Percentiles rank a stretch among this genome's conserved stretches.
Evolutionary conservation across 2,888 invertebrate species (phyloP).

Genomic region (Agrotis exclamationis): DNA sequence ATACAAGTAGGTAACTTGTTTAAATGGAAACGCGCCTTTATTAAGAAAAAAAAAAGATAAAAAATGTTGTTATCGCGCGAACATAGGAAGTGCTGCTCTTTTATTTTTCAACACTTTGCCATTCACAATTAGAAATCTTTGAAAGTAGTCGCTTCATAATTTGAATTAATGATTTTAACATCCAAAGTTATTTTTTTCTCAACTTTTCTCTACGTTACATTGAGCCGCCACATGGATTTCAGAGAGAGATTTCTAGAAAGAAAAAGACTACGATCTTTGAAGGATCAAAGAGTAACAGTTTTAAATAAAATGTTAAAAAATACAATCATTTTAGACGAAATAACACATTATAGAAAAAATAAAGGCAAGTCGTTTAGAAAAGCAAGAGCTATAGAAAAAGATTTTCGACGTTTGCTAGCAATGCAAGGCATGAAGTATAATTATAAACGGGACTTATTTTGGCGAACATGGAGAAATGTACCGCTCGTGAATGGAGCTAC

Average conservation of each 20-base stretch:
- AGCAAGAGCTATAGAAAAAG: conserved; percentile 68
- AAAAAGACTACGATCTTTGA: conserved; percentile 55
- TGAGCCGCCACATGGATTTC: conserved; percentile 48
- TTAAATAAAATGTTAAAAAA: conserved; percentile 59
- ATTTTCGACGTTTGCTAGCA: conserved; percentile 70
- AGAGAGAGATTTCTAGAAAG: conserved; percentile 64
- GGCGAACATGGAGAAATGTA: conserved; percentile 82
- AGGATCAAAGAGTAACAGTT: conserved; percentile 43
- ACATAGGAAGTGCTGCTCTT: conserved; percentile 23
- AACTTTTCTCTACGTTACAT: conserved; percentile 9
- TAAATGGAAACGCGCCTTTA: too few relatives aligned
- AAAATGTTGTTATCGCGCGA: background rate
- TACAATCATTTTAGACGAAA: conserved; percentile 69
- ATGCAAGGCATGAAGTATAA: conserved; percentile 77
- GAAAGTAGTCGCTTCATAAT: conserved; percentile 31
- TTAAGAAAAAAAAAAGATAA: too few relatives aligned
- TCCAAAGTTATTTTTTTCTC: conserved; percentile 2
- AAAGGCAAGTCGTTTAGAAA: conserved; percentile 40
- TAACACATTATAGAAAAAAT: conserved; percentile 67
- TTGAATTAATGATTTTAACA: conserved; percentile 24
- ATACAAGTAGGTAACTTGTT: too few relatives aligned
- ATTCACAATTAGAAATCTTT: conserved; percentile 19
- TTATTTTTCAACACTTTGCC: conserved; percentile 19
- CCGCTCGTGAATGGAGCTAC: conserved; percentile 51
- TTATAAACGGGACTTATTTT: conserved; percentile 77